Evolutionary conservation across 2,113 vertebrate genomes (phyloP).

Genomic region (Rhinoderma darwinii): DNA sequence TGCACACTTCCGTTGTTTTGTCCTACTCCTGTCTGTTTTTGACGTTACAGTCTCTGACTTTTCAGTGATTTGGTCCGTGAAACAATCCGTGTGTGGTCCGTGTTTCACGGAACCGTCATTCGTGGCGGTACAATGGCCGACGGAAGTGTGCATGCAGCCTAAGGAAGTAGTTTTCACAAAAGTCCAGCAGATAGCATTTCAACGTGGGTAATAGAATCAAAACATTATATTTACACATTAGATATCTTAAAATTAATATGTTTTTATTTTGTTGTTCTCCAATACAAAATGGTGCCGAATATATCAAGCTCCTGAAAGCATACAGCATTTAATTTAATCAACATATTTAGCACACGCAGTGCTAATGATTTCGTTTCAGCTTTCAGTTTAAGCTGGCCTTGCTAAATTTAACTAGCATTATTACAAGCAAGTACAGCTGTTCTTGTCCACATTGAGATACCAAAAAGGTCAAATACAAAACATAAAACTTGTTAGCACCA

Average conservation of each 20-base stretch:
- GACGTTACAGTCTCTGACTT: too few species aligned
- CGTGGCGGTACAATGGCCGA: too few species aligned
- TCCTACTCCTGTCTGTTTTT: too few species aligned
- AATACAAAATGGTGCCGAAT: background rate
- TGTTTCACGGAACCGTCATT: too few species aligned
- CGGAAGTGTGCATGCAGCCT: too few species aligned
- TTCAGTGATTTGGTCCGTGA: too few species aligned
- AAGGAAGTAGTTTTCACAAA: too few species aligned
- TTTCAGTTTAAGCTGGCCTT: constrained; percentile 19
- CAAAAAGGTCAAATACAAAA: constrained; percentile 16
- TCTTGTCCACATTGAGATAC: background rate
- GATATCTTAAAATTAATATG: background rate
- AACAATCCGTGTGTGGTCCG: too few species aligned
- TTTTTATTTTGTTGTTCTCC: background rate
- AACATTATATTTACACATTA: too few species aligned
- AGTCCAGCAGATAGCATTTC: too few species aligned
- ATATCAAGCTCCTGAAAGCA: background rate
- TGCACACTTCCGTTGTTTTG: too few species aligned
- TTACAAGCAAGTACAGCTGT: constrained; percentile 9
- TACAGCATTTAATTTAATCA: background rate
- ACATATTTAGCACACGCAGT: constrained; percentile 1
- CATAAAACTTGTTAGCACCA: background rate
- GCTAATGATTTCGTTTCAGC: background rate
- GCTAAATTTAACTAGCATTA: constrained; percentile 9
- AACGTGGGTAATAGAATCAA: too few species aligned